Evolutionary conservation across 2,888 invertebrate genomes (phyloP).

Genomic region (Leistus spinibarbis): DNA sequence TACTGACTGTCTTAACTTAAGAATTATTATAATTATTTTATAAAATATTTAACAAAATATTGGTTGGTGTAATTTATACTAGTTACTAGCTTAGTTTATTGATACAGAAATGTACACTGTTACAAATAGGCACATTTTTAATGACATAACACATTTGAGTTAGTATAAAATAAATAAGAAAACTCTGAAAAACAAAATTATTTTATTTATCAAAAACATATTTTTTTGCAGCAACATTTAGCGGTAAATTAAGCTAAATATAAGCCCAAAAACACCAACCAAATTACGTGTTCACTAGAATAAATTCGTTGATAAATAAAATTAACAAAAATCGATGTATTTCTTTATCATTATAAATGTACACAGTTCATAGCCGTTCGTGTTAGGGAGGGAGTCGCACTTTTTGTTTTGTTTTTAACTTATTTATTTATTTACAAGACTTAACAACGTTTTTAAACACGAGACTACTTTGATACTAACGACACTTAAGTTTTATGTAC

Average conservation of each 20-base stretch:
- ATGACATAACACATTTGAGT: too few species aligned
- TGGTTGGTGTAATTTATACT: background rate
- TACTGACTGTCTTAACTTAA: background rate
- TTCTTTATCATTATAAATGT: background rate
- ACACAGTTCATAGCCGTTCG: background rate
- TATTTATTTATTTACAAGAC: background rate
- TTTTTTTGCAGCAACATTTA: too few species aligned
- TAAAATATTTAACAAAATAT: background rate
- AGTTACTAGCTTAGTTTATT: background rate
- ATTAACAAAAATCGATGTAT: background rate
- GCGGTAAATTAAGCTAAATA: background rate
- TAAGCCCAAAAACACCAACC: background rate
- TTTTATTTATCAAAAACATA: too few species aligned
- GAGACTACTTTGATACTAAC: slow-evolving; percentile 41
- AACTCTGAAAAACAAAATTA: too few species aligned
- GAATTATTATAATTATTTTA: background rate
- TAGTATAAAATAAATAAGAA: too few species aligned
- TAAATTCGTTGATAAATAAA: background rate
- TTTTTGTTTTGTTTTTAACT: too few species aligned
- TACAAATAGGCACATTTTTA: too few species aligned
- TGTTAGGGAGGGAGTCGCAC: background rate
- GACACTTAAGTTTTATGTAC: slow-evolving; percentile 45
- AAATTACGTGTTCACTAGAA: background rate
- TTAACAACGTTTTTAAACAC: slow-evolving; percentile 28
- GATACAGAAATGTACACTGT: too few species aligned